A percentile compares a stretch with the other conserved stretches of the same genome.
Conservation (phyloP, 2,888 invertebrate genomes). For the Yponomeuta cagnagella region DNA sequence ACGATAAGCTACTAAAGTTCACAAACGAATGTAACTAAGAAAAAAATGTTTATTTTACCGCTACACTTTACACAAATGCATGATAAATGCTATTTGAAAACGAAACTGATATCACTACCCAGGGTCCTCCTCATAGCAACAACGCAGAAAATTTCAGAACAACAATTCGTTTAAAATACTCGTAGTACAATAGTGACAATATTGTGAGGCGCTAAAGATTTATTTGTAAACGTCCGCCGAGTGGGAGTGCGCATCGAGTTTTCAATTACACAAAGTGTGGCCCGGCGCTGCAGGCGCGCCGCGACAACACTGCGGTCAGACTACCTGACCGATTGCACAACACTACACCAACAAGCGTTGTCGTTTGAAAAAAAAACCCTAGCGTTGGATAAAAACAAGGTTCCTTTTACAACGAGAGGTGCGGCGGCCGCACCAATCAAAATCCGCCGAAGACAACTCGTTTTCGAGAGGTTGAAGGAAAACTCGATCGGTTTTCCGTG, state of each 20-base stretch:
- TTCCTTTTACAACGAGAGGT: slow-evolving; percentile 41
- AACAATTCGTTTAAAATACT: not conserved
- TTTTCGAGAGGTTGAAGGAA: slow-evolving; percentile 70
- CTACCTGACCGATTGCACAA: slow-evolving; percentile 60
- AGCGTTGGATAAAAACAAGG: slow-evolving; percentile 47
- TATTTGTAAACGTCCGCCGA: slow-evolving; percentile 61
- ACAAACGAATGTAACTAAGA: no score
- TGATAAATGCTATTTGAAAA: no score
- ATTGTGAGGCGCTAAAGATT: slow-evolving; percentile 41
- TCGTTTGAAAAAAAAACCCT: slow-evolving; percentile 41
- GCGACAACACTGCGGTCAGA: slow-evolving; percentile 65
- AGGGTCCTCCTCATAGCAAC: not conserved
- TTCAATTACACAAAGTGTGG: slow-evolving; percentile 74
- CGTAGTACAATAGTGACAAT: not conserved
- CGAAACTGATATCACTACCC: not conserved
- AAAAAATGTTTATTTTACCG: no score
- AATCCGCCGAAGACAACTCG: slow-evolving; percentile 48
- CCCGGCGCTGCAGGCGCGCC: slow-evolving; percentile 53
- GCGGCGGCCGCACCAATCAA: slow-evolving; percentile 15
- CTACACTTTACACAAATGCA: no score
- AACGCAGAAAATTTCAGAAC: not conserved
- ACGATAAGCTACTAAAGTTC: no score
- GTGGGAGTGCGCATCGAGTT: slow-evolving; percentile 70
- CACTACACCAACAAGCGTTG: slow-evolving; percentile 15
- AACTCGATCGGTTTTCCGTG: slow-evolving; percentile 74